Evolutionary conservation across 2,888 invertebrate species (phyloP).

Genomic region (Galerucella calmariensis): DNA sequence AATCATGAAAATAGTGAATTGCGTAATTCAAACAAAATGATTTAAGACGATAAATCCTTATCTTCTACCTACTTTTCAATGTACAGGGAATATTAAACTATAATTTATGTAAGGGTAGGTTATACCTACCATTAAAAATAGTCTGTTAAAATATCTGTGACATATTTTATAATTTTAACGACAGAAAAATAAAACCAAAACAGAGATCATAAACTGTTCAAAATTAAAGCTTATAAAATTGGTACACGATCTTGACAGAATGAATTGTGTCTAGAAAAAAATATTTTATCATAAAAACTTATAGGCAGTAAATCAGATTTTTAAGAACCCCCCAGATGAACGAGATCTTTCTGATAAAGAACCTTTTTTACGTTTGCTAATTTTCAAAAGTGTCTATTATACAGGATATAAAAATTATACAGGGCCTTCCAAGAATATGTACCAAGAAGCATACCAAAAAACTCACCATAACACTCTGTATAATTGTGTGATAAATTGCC

Average conservation of each 20-base stretch:
- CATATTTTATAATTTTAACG: constrained; percentile 4
- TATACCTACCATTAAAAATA: not conserved
- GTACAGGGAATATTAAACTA: not conserved
- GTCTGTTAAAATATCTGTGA: not conserved
- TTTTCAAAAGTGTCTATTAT: constrained; percentile 38
- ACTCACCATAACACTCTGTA: too few relatives aligned
- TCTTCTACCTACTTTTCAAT: too few relatives aligned
- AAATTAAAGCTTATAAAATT: constrained; percentile 59
- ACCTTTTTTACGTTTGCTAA: constrained; percentile 46
- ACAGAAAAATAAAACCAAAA: not conserved
- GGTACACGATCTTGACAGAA: constrained; percentile 57
- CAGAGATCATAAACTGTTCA: constrained; percentile 39
- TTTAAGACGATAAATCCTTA: too few relatives aligned
- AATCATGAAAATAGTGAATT: too few relatives aligned
- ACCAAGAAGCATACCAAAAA: too few relatives aligned
- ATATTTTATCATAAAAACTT: constrained; percentile 60
- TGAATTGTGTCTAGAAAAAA: constrained; percentile 57
- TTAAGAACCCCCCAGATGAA: constrained; percentile 39
- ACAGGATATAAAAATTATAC: not conserved
- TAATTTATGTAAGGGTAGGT: not conserved
- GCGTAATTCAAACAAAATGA: too few relatives aligned
- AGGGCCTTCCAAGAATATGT: too few relatives aligned
- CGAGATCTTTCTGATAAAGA: constrained; percentile 47
- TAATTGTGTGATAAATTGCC: not conserved
- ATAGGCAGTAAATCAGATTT: constrained; percentile 61